These are phyloP conservation scores for Schizopygopsis pylzovi DNA, from an alignment of 2,797 vertebrate species.

Conservation along the genomic window DNA sequence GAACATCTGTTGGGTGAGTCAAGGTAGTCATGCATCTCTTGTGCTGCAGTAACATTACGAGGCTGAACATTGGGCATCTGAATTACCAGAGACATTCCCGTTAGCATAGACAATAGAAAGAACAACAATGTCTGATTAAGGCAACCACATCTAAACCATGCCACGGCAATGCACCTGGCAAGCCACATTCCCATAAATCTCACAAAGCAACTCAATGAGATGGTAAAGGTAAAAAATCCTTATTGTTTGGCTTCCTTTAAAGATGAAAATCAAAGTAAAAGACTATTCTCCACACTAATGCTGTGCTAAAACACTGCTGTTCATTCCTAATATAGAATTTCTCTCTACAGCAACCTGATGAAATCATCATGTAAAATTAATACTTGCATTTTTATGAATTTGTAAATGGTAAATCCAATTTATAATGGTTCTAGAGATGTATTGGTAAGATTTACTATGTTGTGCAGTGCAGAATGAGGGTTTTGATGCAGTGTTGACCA, in stretches of 20 bases:
- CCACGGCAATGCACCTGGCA: conserved; percentile 68
- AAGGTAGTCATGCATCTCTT: conserved; percentile 46
- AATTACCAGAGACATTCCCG: conserved; percentile 40
- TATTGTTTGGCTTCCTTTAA: conserved; percentile 16
- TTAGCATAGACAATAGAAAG: conserved; percentile 41
- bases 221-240: background rate
- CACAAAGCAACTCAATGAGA: conserved; percentile 23
- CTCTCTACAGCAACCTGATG: background rate
- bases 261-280: conserved; percentile 6
- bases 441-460: too few relatives aligned
- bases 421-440: background rate
- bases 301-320: background rate
- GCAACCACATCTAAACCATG: conserved; percentile 72
- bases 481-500: background rate
- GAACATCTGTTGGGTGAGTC: conserved; percentile 70
- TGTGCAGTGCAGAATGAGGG: background rate
- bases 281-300: background rate
- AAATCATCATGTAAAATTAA: background rate
- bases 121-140: conserved; percentile 51
- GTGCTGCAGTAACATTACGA: conserved; percentile 20
- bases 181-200: conserved; percentile 50
- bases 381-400: background rate
- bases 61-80: conserved; percentile 1
- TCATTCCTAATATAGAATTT: background rate
- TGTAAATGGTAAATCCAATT: background rate